These are phyloP conservation scores for Caenorhabditis wallacei DNA, from an alignment of 2,888 invertebrate species.

Conservation along the genomic window DNA sequence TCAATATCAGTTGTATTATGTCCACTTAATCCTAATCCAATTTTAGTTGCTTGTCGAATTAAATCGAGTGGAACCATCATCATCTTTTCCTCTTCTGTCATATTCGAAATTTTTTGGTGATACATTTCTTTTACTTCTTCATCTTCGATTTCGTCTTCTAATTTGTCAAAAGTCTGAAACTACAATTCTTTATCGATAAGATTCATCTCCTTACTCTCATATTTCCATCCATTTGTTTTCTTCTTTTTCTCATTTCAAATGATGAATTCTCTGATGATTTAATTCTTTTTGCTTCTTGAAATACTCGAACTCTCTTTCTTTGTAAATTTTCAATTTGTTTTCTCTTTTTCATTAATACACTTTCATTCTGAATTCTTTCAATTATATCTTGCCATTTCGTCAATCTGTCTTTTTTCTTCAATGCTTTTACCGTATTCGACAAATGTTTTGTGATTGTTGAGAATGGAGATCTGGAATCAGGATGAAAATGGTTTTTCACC, in stretches of 20 bases:
- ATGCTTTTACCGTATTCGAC: conserved; percentile 42
- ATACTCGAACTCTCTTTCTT: conserved; percentile 35
- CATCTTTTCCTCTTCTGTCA: conserved; percentile 61
- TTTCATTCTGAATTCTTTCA: conserved; percentile 32
- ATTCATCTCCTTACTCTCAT: neutral
- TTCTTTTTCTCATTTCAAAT: neutral
- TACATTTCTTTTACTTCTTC: conserved; percentile 58
- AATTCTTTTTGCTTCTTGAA: conserved; percentile 13
- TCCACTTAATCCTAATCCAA: conserved; percentile 66
- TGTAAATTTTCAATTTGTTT: conserved; percentile 40
- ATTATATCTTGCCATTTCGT: conserved; percentile 59
- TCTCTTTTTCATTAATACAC: conserved; percentile 29
- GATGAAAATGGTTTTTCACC: too few species aligned
- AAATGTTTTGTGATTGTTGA: conserved; percentile 45
- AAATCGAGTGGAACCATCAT: conserved; percentile 56
- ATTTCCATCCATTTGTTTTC: neutral
- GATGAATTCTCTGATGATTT: neutral
- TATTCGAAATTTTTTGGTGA: conserved; percentile 46
- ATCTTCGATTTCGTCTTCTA: conserved; percentile 59
- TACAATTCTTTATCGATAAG: neutral
- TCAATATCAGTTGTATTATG: conserved; percentile 62
- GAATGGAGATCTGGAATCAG: conserved; percentile 37
- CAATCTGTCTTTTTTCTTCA: conserved; percentile 52
- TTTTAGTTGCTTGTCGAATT: conserved; percentile 66
- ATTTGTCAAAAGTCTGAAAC: conserved; percentile 22